Conservation (phyloP, 2,797 vertebrate species). For the Mus spretus region DNA sequence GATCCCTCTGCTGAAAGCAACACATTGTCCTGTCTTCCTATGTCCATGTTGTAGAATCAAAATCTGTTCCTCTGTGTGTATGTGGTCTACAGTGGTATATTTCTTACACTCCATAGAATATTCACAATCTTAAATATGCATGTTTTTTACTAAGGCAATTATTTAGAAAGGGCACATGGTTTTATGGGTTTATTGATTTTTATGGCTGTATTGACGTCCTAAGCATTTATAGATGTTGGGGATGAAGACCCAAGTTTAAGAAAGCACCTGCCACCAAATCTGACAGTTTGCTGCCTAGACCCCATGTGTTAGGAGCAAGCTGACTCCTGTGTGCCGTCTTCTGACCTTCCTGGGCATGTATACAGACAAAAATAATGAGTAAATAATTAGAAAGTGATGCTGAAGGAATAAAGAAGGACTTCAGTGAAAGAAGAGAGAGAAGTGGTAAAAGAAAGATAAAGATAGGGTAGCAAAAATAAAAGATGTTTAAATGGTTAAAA, state of each 20-base stretch:
- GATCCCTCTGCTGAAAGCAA: neutral
- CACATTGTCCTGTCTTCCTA: constrained; percentile 28
- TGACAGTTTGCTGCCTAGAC: neutral
- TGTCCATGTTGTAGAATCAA: neutral
- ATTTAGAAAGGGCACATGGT: neutral
- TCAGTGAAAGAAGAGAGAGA: neutral
- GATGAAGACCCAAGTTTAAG: neutral
- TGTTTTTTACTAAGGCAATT: neutral
- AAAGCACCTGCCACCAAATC: neutral
- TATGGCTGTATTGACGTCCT: neutral
- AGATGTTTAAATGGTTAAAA: neutral
- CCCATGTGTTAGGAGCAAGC: neutral
- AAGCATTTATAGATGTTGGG: neutral
- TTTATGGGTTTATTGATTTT: neutral
- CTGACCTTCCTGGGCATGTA: neutral
- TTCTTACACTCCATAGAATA: neutral
- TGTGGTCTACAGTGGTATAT: neutral
- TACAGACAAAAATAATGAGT: neutral
- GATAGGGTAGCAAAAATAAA: neutral
- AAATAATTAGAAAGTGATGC: neutral
- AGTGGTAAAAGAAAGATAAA: neutral
- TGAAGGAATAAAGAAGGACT: neutral
- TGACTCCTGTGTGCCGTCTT: neutral
- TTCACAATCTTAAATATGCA: constrained; percentile 17
- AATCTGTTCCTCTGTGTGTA: constrained; percentile 23